These are phyloP conservation scores for Bufo gargarizans DNA, from an alignment of 2,113 vertebrate genomes.

Conservation along the genomic window DNA sequence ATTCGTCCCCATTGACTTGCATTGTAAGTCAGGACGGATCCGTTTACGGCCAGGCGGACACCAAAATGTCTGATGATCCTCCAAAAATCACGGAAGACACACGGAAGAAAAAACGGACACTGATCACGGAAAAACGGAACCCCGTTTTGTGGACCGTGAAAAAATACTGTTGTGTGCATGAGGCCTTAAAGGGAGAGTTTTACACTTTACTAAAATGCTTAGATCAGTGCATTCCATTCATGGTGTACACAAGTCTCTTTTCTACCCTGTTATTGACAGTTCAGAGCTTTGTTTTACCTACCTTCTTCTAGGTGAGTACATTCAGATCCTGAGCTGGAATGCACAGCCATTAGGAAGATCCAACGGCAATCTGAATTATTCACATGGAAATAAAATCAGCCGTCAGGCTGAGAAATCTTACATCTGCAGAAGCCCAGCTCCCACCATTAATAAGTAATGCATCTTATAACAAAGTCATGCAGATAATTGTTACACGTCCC, in stretches of 20 bases:
- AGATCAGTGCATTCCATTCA: not conserved
- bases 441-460: constrained; percentile 10
- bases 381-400: constrained; percentile 7
- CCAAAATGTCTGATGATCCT: too few species aligned
- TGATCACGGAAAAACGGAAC: too few species aligned
- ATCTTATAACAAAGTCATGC: not conserved
- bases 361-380: not conserved
- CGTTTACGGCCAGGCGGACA: too few species aligned
- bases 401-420: not conserved
- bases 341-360: not conserved
- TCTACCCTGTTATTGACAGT: not conserved
- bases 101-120: too few species aligned
- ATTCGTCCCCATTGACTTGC: too few species aligned
- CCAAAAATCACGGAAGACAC: too few species aligned
- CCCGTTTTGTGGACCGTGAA: too few species aligned
- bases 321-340: not conserved
- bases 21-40: too few species aligned
- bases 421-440: not conserved
- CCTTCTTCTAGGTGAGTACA: not conserved
- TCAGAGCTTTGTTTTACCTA: not conserved
- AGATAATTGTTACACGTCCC: constrained; percentile 3
- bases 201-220: not conserved
- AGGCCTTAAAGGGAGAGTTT: not conserved
- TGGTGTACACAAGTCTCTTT: not conserved
- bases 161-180: too few species aligned